Evolutionary conservation across 2,888 invertebrate species (phyloP), one percentile per base, ranked within the genome.

Genomic region (Torymus texanus): DNA sequence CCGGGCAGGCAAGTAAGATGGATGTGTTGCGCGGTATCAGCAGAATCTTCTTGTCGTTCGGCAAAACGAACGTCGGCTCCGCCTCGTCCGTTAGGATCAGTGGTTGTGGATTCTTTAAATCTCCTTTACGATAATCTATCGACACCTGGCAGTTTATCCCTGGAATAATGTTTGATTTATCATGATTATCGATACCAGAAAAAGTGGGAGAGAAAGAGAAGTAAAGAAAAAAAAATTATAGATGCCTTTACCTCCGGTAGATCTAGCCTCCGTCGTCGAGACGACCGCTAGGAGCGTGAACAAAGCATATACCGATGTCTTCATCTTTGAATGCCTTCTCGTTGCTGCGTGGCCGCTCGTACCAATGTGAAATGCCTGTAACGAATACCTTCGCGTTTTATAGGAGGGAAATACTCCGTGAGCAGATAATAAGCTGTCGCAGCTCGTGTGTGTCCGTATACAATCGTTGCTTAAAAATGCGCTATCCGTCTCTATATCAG

Each of bases 101-200:
- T 0, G 94, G 93, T 85, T 94, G 94, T 0, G 92, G 93, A 78
- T 92, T 91, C 0, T 91, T 91, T 2, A 93, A 88, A 83, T 92
- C 92, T 14, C 92, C 91, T 66, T 91, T 90, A 2, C 91, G 88
- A 65, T 90, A 85, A 2, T 75, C 75, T 58, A 83, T 83, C 12
- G 84, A 90, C 72, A 93, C 86, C 4, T 87, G 85, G 84, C 93
- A 93, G 41, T 80, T 84, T 18, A 24, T 41, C 16, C 16, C 85
- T 85, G 80, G 29, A 66, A 70, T 29, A 29, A 29, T 5, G 29
- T 29, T 29, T 29, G 29, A 29, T 29, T 29, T 29, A 3, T 5
- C 4, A 29, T 3, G 29, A 29, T 29, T 29, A 29, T 29, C 29
- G 5, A 3, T 29, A 5, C 29, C 29, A 29, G 29, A 29, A 10